Evolutionary conservation across 64 coral and sea anemone species (phyloP).

Genomic region (Pocillopora damicornis): DNA sequence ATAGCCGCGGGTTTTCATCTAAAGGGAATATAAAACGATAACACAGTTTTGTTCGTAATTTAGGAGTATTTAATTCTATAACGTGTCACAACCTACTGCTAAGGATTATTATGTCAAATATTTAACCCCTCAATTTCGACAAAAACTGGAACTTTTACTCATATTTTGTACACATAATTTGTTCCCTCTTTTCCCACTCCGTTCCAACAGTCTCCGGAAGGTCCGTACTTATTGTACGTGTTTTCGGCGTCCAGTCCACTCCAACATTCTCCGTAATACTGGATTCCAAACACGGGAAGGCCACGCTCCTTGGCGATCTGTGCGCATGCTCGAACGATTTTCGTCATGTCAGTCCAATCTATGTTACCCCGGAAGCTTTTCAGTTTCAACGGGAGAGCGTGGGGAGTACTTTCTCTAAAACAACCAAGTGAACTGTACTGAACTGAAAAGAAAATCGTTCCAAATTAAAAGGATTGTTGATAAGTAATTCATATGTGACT

Average conservation of each 20-base stretch:
- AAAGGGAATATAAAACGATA: too few relatives aligned
- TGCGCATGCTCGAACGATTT: constrained; percentile 24
- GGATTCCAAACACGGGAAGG: constrained; percentile 21
- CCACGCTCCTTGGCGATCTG: neutral
- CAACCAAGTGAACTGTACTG: neutral
- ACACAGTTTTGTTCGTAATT: too few relatives aligned
- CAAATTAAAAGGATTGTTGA: too few relatives aligned
- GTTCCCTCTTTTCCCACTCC: neutral
- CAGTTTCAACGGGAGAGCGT: neutral
- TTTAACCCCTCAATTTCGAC: too few relatives aligned
- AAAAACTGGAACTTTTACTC: neutral
- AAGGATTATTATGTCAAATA: too few relatives aligned
- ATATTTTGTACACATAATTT: constrained; percentile 46
- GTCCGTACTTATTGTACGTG: constrained; percentile 22
- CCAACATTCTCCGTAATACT: constrained; percentile 58
- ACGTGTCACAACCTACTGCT: too few relatives aligned
- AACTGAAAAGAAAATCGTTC: constrained; percentile 10
- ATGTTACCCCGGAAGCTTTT: neutral
- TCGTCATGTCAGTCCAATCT: constrained; percentile 33
- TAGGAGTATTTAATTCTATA: too few relatives aligned
- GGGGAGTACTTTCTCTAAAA: neutral
- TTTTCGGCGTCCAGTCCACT: constrained; percentile 2
- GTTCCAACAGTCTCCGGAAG: constrained; percentile 31
- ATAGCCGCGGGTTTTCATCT: too few relatives aligned
- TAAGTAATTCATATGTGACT: neutral